These are phyloP conservation scores for Tachystola acroxantha DNA, from an alignment of 2,888 invertebrate species.

Conservation along the genomic window DNA sequence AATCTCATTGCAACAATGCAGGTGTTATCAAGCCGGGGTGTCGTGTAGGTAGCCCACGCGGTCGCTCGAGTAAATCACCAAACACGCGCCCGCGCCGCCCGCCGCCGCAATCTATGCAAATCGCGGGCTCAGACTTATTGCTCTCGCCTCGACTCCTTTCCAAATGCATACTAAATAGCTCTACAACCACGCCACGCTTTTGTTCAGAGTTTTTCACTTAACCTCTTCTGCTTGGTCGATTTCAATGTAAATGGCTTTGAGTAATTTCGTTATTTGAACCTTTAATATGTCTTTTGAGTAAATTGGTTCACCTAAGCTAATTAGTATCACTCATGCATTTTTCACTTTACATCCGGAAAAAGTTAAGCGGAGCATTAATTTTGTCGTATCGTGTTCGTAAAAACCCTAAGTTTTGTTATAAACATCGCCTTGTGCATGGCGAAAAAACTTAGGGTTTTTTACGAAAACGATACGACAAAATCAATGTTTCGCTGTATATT, in stretches of 20 bases:
- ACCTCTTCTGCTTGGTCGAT: slow-evolving; percentile 36
- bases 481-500: too few species aligned
- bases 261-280: too few species aligned
- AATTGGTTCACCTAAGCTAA: too few species aligned
- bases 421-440: too few species aligned
- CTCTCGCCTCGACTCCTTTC: slow-evolving; percentile 75
- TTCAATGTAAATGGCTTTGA: slow-evolving; percentile 41
- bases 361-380: too few species aligned
- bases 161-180: slow-evolving; percentile 73
- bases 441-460: too few species aligned
- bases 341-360: too few species aligned
- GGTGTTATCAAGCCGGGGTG: slow-evolving; percentile 35
- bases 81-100: slow-evolving; percentile 36
- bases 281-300: too few species aligned
- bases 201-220: slow-evolving; percentile 62
- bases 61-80: slow-evolving; percentile 56
- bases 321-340: too few species aligned
- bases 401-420: too few species aligned
- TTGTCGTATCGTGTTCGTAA: too few species aligned
- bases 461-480: too few species aligned
- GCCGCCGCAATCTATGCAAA: slow-evolving; percentile 73
- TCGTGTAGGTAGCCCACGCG: slow-evolving; percentile 37
- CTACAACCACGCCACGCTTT: slow-evolving; percentile 8
- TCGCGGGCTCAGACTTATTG: slow-evolving; percentile 71
- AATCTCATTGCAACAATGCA: slow-evolving; percentile 24